Evolutionary conservation across 2,113 vertebrate species (phyloP).

Genomic region (Hystrix brachyura): DNA sequence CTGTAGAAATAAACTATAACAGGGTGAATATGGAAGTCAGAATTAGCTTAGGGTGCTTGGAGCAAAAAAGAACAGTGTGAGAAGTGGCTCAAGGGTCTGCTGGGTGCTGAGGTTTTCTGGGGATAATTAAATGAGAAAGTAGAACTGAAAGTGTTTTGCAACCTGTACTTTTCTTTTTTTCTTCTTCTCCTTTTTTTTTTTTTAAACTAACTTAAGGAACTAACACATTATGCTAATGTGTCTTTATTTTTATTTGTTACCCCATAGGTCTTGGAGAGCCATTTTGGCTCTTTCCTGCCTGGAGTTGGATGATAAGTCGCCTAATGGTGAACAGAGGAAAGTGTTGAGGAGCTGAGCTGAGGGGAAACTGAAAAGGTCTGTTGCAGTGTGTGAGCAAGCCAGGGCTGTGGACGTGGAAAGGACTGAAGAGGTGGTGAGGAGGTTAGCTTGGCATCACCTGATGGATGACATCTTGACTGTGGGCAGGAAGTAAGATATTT

Average conservation of each 20-base stretch:
- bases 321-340: neutral
- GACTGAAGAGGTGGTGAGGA: neutral
- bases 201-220: neutral
- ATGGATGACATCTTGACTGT: neutral
- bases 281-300: neutral
- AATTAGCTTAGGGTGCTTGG: neutral
- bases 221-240: neutral
- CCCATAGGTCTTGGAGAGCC: neutral
- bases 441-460: neutral
- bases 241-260: neutral
- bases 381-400: neutral
- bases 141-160: neutral
- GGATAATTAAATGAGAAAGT: constrained; percentile 7
- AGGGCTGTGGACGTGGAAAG: neutral
- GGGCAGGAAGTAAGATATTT: neutral
- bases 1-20: neutral
- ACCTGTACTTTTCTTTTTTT: neutral
- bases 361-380: neutral
- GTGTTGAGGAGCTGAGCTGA: neutral
- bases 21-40: neutral
- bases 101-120: neutral
- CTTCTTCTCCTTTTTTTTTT: no score
- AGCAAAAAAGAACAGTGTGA: neutral
- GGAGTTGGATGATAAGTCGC: neutral
- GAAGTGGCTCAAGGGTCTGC: neutral